phyloP scores from a whole-genome alignment of 2,797 vertebrate genomes.

The Sebastes cheni region DNA sequence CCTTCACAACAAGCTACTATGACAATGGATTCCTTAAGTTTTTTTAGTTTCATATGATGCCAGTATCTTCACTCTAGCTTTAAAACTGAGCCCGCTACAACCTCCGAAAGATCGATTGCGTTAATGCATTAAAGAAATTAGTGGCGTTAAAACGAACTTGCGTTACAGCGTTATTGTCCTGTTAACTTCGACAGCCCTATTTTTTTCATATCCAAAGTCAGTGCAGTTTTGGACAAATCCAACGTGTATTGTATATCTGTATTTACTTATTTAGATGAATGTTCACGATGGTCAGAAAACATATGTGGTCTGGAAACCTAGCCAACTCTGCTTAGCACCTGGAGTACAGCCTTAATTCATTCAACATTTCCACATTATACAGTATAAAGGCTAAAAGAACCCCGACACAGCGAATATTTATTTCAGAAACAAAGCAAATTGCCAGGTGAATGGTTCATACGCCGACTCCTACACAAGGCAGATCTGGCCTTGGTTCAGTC shows the following conservation, averaged over 20 bases:
- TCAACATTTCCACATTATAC: constrained; percentile 14
- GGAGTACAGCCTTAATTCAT: neutral
- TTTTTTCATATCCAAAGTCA: neutral
- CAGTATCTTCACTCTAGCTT: too few relatives aligned
- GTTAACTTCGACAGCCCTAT: neutral
- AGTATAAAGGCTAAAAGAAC: constrained; percentile 4
- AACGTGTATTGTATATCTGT: neutral
- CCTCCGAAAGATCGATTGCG: too few relatives aligned
- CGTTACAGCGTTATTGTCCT: fast-evolving
- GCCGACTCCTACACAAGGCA: constrained; percentile 34
- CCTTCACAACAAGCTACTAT: too few relatives aligned
- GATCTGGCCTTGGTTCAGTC: constrained; percentile 16
- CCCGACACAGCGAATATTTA: constrained; percentile 1
- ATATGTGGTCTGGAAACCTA: neutral
- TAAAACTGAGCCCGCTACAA: too few relatives aligned
- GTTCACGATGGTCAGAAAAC: neutral
- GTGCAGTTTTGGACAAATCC: neutral
- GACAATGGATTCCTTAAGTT: too few relatives aligned
- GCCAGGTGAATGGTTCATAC: constrained; percentile 28
- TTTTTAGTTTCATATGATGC: too few relatives aligned
- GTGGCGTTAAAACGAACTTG: too few relatives aligned
- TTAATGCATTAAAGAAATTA: too few relatives aligned
- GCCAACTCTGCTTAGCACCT: neutral
- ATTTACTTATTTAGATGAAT: neutral
- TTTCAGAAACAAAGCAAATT: constrained; percentile 19